Percentiles rank a stretch among this genome's conserved stretches.
phyloP scores from a whole-genome alignment of 1,140 invertebrate species.

The Marisa cornuarietis region DNA sequence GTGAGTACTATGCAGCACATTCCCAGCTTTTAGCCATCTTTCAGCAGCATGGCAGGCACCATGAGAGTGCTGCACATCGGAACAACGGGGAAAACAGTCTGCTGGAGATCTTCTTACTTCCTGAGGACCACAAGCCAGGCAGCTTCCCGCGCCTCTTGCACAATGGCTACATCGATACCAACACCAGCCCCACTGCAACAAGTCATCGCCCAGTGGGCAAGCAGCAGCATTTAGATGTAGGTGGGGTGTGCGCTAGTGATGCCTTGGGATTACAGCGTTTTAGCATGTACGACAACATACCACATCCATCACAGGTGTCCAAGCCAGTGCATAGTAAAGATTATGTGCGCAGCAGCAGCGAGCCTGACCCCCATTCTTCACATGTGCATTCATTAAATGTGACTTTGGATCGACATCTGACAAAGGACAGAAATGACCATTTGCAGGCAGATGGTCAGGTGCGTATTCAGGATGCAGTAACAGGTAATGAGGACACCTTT shows the following conservation, averaged over 20 bases:
- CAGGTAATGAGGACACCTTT: too few relatives aligned
- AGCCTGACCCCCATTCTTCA: neutral
- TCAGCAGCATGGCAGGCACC: slow-evolving; percentile 2
- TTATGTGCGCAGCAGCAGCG: neutral
- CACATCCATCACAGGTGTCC: neutral
- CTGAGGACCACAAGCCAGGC: slow-evolving; percentile 56
- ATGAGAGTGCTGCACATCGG: slow-evolving; percentile 20
- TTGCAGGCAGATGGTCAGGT: too few relatives aligned
- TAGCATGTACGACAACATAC: slow-evolving; percentile 53
- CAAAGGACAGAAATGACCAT: neutral
- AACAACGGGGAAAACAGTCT: slow-evolving; percentile 45
- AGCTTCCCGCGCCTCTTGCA: slow-evolving; percentile 55
- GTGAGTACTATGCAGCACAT: slow-evolving; percentile 36
- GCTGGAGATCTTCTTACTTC: slow-evolving; percentile 45
- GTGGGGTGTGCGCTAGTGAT: too few relatives aligned
- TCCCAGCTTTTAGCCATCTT: slow-evolving; percentile 34
- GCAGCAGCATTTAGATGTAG: too few relatives aligned
- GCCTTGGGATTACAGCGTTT: slow-evolving; percentile 15
- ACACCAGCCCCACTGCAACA: slow-evolving; percentile 14
- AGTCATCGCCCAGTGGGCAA: too few relatives aligned
- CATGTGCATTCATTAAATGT: neutral
- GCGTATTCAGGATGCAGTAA: too few relatives aligned
- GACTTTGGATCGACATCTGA: neutral
- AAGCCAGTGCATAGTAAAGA: too few relatives aligned
- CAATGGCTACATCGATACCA: slow-evolving; percentile 45